A percentile compares a stretch with the other conserved stretches of the same genome.
These are phyloP conservation scores for Caenorhabditis inopinata DNA, from an alignment of 1,140 invertebrate genomes.

Conservation along the genomic window DNA sequence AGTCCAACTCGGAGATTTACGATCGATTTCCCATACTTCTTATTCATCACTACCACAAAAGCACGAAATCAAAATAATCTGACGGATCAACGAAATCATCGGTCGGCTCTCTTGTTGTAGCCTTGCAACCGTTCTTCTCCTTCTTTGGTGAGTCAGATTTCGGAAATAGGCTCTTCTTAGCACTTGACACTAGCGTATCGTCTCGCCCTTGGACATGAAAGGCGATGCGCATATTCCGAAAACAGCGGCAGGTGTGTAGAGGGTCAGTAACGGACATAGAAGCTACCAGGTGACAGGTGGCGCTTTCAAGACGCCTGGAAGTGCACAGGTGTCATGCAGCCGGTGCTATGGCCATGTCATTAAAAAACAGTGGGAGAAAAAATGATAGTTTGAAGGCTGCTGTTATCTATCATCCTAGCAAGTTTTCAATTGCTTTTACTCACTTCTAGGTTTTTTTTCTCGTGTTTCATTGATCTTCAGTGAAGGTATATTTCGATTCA, in stretches of 20 bases:
- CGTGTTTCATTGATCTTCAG: no score
- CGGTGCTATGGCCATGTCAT: slow-evolving; percentile 11
- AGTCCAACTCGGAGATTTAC: background rate
- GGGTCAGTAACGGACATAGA: background rate
- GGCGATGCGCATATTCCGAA: background rate
- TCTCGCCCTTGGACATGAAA: background rate
- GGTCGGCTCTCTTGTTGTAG: background rate
- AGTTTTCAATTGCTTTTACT: no score
- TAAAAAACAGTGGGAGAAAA: background rate
- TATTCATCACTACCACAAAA: background rate
- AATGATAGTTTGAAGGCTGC: background rate
- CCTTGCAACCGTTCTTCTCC: background rate
- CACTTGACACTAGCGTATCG: background rate
- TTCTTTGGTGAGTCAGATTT: background rate
- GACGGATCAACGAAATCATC: background rate
- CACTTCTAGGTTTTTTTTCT: no score
- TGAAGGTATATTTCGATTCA: no score
- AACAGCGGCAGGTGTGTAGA: background rate
- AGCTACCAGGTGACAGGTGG: background rate
- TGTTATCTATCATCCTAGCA: no score
- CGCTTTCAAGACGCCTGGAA: background rate
- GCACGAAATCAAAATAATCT: background rate
- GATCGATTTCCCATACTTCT: background rate
- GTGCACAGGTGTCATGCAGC: slow-evolving; percentile 25
- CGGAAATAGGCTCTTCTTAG: background rate